Conservation (phyloP, 2,888 invertebrate genomes). For the Polyommatus icarus region DNA sequence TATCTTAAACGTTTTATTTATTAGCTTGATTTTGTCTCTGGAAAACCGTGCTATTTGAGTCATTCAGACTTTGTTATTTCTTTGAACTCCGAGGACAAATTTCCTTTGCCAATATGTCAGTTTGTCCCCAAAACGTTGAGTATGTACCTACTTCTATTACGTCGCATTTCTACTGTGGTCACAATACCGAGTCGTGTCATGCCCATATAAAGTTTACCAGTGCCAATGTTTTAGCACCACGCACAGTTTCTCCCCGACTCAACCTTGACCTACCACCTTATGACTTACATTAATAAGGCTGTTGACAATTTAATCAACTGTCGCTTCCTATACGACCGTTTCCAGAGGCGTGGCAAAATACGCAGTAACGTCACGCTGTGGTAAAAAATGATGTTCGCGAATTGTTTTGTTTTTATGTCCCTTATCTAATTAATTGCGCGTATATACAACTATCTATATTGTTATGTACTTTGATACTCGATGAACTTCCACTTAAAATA, state of each 20-base stretch:
- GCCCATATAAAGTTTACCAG: neutral
- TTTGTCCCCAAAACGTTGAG: no score
- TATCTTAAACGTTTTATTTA: no score
- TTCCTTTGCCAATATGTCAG: no score
- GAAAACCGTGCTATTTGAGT: no score
- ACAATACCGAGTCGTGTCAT: neutral
- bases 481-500: no score
- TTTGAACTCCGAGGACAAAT: no score
- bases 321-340: neutral
- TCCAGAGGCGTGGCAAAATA: conserved; percentile 22
- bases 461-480: no score
- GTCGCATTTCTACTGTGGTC: no score
- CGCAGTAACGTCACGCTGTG: conserved; percentile 17
- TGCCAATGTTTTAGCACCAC: neutral
- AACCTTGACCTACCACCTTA: conserved; percentile 19
- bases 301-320: conserved; percentile 29
- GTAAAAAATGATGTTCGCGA: neutral
- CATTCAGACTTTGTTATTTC: no score
- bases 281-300: conserved; percentile 18
- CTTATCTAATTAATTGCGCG: neutral
- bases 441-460: neutral
- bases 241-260: neutral
- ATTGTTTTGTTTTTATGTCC: conserved; percentile 17
- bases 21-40: no score
- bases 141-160: neutral